A percentile compares a stretch with the other conserved stretches of the same genome.
Conservation (phyloP, 2,888 invertebrate genomes). For the Catocala nupta region DNA sequence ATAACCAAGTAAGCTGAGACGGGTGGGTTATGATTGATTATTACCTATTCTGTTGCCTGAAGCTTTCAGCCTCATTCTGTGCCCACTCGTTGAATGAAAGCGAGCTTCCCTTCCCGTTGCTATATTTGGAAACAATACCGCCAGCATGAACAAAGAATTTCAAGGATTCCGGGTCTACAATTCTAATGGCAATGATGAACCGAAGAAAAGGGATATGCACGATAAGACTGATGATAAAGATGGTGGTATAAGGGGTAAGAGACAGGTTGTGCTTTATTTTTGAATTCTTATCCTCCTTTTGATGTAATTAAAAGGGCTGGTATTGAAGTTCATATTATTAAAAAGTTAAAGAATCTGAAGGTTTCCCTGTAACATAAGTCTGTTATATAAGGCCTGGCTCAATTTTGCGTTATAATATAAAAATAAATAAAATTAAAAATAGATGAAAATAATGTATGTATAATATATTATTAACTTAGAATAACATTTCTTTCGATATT, state of each 20-base stretch:
- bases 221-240: slow-evolving; percentile 57
- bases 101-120: slow-evolving; percentile 27
- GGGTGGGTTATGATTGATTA: slow-evolving; percentile 82
- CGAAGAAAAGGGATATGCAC: slow-evolving; percentile 60
- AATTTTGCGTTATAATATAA: too few relatives aligned
- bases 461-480: too few relatives aligned
- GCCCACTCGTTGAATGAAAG: slow-evolving; percentile 27
- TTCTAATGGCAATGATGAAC: slow-evolving; percentile 62
- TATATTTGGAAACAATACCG: slow-evolving; percentile 49
- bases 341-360: too few relatives aligned
- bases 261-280: background rate
- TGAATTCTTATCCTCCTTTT: background rate
- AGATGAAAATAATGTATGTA: too few relatives aligned
- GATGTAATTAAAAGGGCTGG: too few relatives aligned
- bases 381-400: too few relatives aligned
- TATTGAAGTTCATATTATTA: too few relatives aligned
- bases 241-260: slow-evolving; percentile 51
- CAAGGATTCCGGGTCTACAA: slow-evolving; percentile 65
- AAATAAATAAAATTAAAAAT: too few relatives aligned
- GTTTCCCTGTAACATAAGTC: too few relatives aligned
- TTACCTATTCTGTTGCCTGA: slow-evolving; percentile 73
- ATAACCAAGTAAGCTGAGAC: slow-evolving; percentile 76
- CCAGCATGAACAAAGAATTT: slow-evolving; percentile 59
- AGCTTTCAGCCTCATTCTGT: slow-evolving; percentile 63
- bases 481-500: too few relatives aligned